A percentile compares a stretch with the other conserved stretches of the same genome.
Conservation (phyloP, 2,888 invertebrate genomes). For the Chymomyza fuscimana region DNA sequence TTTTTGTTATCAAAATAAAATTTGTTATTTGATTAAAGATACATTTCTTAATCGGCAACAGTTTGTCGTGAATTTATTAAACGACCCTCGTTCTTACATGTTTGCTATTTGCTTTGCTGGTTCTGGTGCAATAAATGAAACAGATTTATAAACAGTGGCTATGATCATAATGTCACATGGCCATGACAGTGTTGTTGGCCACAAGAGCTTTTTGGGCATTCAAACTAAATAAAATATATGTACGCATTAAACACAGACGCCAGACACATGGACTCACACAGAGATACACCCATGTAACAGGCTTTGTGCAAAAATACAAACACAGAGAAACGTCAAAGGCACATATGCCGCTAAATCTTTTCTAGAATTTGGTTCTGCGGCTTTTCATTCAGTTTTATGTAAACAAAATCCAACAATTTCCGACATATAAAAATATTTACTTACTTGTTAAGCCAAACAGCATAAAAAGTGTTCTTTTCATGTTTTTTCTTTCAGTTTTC, state of each 20-base stretch:
- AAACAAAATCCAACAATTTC: not conserved
- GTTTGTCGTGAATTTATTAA: not conserved
- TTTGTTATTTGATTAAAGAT: no score
- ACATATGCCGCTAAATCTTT: slow-evolving; percentile 37
- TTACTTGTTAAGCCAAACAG: not conserved
- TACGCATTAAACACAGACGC: slow-evolving; percentile 30
- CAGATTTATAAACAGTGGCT: slow-evolving; percentile 64
- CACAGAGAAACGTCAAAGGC: slow-evolving; percentile 1
- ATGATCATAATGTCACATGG: slow-evolving; percentile 21
- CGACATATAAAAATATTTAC: not conserved
- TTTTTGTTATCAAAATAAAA: no score
- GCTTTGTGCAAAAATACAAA: slow-evolving; percentile 5
- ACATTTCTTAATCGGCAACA: not conserved
- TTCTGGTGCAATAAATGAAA: slow-evolving; percentile 39
- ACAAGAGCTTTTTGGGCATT: slow-evolving; percentile 1
- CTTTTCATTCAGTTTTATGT: slow-evolving; percentile 12
- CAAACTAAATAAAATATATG: slow-evolving; percentile 53
- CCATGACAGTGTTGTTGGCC: not conserved
- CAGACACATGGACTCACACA: slow-evolving; percentile 9
- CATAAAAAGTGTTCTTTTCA: not conserved
- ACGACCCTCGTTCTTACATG: not conserved
- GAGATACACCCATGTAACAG: slow-evolving; percentile 6
- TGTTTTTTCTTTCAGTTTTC: not conserved
- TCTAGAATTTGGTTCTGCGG: slow-evolving; percentile 30
- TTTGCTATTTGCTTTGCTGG: slow-evolving; percentile 45